Percentiles rank a stretch among this genome's conserved stretches.
Evolutionary conservation across 2,797 vertebrate species (phyloP).

Genomic region (Tadarida brasiliensis): DNA sequence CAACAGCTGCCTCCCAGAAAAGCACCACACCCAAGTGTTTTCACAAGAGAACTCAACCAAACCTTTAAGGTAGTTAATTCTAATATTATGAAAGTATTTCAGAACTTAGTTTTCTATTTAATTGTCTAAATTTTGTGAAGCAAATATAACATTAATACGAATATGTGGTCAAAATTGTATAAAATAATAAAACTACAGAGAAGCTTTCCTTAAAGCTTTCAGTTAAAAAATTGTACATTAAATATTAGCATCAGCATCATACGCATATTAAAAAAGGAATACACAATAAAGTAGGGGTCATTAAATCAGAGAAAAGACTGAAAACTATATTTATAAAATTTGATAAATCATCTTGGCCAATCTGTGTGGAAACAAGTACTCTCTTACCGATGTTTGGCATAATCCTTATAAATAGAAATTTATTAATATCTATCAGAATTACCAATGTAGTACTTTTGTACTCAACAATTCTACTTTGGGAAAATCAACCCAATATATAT

Average conservation of each 20-base stretch:
- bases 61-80: background rate
- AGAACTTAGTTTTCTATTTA: background rate
- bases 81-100: background rate
- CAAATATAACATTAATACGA: background rate
- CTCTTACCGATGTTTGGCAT: background rate
- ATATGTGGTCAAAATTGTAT: background rate
- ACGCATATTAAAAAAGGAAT: background rate
- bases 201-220: background rate
- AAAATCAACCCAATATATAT: background rate
- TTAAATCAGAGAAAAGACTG: background rate
- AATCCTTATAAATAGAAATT: background rate
- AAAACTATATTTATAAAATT: background rate
- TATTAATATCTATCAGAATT: background rate
- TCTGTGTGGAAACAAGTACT: background rate
- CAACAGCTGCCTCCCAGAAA: background rate
- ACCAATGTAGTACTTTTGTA: background rate
- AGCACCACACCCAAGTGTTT: background rate
- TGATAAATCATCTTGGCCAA: background rate
- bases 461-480: background rate
- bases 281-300: background rate
- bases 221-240: background rate
- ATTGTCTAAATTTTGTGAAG: background rate
- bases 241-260: background rate
- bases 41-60: background rate
- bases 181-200: background rate